Percentiles rank a stretch among this genome's conserved stretches.
phyloP scores from a whole-genome alignment of 1,140 invertebrate genomes.

The Paracyclopina nana region DNA sequence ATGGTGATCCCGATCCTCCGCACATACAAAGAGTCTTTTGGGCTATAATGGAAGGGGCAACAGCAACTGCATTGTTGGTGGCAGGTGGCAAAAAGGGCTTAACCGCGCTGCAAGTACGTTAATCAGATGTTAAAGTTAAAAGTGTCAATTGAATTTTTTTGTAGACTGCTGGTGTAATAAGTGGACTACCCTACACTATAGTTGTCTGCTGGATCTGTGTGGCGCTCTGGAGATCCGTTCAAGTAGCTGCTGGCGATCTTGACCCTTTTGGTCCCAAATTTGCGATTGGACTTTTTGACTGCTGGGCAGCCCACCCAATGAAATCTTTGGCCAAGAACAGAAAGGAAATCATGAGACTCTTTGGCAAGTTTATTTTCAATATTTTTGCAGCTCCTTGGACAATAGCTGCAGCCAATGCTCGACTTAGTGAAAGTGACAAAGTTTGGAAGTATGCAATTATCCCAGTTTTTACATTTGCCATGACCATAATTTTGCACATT shows the following conservation, averaged over 20 bases:
- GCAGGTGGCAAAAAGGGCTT: background rate
- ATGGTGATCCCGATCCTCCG: conserved; percentile 14
- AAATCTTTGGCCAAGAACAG: background rate
- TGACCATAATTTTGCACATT: background rate
- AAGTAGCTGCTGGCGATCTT: conserved; percentile 3
- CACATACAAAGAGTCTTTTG: conserved; percentile 8
- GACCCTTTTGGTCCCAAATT: conserved; percentile 7
- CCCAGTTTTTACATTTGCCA: too few species aligned
- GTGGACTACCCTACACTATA: conserved; percentile 3
- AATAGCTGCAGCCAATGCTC: background rate
- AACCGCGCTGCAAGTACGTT: background rate
- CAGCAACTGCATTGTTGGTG: conserved; percentile 10
- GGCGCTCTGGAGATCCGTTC: conserved; percentile 1
- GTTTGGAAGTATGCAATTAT: too few species aligned
- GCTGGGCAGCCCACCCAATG: background rate
- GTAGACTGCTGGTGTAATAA: conserved; percentile 1
- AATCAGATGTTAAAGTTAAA: too few species aligned
- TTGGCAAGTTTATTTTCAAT: background rate
- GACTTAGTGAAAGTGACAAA: too few species aligned
- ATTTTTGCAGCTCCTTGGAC: background rate
- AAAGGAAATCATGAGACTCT: background rate
- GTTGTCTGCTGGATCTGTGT: conserved; percentile 5
- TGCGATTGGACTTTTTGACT: background rate
- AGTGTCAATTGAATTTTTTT: too few species aligned
- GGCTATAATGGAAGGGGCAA: conserved; percentile 13